A percentile compares a stretch with the other conserved stretches of the same genome.
These are phyloP conservation scores for Orius laevigatus DNA, from an alignment of 1,140 invertebrate species.

Conservation along the genomic window DNA sequence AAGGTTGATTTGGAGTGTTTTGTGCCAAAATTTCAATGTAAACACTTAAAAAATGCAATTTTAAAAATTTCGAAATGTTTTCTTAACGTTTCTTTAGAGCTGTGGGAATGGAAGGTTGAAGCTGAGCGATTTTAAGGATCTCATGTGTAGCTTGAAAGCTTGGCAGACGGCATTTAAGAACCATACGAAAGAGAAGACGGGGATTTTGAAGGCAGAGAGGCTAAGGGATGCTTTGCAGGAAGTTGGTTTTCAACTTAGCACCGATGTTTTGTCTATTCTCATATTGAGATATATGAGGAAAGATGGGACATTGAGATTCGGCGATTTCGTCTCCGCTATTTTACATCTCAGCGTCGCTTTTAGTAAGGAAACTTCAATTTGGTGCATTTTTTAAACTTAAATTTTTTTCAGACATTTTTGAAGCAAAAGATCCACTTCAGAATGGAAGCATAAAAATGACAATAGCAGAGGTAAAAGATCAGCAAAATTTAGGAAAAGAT, in stretches of 20 bases:
- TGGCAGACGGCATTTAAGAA: conserved; percentile 85
- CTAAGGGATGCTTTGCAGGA: conserved; percentile 67
- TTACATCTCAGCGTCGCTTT: conserved; percentile 76
- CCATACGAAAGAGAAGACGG: conserved; percentile 80
- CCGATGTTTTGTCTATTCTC: conserved; percentile 62
- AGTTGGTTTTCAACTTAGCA: conserved; percentile 71
- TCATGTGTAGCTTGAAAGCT: conserved; percentile 79
- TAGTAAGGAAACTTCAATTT: conserved; percentile 37
- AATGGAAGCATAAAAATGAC: conserved; percentile 66
- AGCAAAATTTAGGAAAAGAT: not conserved
- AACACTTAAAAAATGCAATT: not conserved
- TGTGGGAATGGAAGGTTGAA: conserved; percentile 65
- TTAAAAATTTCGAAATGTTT: conserved; percentile 20
- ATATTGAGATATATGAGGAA: conserved; percentile 81
- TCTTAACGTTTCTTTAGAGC: conserved; percentile 37
- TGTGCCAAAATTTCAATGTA: not conserved
- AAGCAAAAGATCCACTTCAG: conserved; percentile 63
- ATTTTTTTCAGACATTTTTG: conserved; percentile 50
- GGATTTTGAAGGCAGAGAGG: conserved; percentile 72
- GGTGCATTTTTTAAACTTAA: not conserved
- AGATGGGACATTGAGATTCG: conserved; percentile 81
- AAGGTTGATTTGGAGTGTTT: conserved; percentile 5
- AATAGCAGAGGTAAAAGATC: conserved; percentile 49
- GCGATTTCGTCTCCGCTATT: conserved; percentile 81
- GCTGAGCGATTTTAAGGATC: conserved; percentile 74